phyloP scores from a whole-genome alignment of 2,113 vertebrate genomes.

The Megaleporinus macrocephalus region DNA sequence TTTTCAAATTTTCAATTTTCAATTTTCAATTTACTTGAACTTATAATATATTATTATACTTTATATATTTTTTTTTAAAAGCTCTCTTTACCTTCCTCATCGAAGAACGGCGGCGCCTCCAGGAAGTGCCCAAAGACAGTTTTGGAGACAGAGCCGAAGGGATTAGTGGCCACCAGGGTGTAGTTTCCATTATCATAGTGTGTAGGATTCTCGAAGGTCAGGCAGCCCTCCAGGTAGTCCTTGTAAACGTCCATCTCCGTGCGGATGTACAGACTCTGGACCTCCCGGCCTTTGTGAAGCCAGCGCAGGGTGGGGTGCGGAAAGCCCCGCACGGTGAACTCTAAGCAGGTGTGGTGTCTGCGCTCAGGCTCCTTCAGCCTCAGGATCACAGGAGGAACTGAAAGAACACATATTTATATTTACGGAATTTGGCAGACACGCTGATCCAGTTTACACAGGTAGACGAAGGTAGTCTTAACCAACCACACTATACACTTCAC shows the following conservation, averaged over 20 bases:
- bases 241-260: conserved; percentile 89
- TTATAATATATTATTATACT: too few relatives aligned
- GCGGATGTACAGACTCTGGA: conserved; percentile 86
- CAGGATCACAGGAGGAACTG: conserved; percentile 93
- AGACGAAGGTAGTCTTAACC: too few relatives aligned
- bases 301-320: conserved; percentile 91
- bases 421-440: too few relatives aligned
- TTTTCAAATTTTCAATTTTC: too few relatives aligned
- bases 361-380: conserved; percentile 89
- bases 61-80: too few relatives aligned
- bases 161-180: conserved; percentile 91
- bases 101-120: conserved; percentile 73
- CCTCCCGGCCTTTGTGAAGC: conserved; percentile 86
- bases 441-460: too few relatives aligned
- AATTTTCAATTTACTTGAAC: too few relatives aligned
- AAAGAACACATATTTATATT: too few relatives aligned
- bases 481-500: too few relatives aligned
- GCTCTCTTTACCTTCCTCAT: conserved; percentile 55
- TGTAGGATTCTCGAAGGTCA: conserved; percentile 94
- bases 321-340: conserved; percentile 92
- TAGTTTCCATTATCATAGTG: conserved; percentile 98
- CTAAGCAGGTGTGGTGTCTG: conserved; percentile 93
- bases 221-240: conserved; percentile 91
- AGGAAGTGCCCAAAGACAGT: conserved; percentile 94
- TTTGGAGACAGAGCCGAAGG: conserved; percentile 87